phyloP scores from a whole-genome alignment of 2,797 vertebrate species.

The Lycodopsis pacificus region DNA sequence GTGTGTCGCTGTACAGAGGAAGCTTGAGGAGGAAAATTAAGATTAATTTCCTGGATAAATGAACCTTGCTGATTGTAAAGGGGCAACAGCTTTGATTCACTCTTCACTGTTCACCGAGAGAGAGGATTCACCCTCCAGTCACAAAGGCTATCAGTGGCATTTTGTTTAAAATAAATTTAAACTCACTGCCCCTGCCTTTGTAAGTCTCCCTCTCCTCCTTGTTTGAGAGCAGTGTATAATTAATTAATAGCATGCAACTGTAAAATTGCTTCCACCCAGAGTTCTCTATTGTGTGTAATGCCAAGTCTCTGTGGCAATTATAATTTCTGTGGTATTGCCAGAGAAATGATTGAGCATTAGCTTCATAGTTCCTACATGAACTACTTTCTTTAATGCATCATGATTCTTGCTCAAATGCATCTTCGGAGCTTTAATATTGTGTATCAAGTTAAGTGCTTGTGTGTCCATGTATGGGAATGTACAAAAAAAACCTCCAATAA shows the following conservation, averaged over 20 bases:
- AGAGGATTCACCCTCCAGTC: conserved; percentile 44
- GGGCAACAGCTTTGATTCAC: conserved; percentile 37
- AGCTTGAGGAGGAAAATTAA: conserved; percentile 59
- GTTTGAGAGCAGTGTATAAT: conserved; percentile 50
- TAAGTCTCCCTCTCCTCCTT: conserved; percentile 24
- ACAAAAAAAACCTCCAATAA: background rate
- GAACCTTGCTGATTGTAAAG: conserved; percentile 57
- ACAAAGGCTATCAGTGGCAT: conserved; percentile 55
- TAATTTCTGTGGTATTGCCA: conserved; percentile 47
- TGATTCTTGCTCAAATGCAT: conserved; percentile 20
- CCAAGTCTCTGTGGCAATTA: conserved; percentile 51
- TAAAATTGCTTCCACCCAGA: conserved; percentile 62
- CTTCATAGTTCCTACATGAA: conserved; percentile 32
- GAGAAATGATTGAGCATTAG: conserved; percentile 41
- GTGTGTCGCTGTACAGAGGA: conserved; percentile 46
- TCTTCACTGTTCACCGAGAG: conserved; percentile 34
- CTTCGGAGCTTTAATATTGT: conserved; percentile 7
- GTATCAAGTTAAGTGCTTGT: background rate
- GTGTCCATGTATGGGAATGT: background rate
- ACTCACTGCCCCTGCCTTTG: conserved; percentile 21
- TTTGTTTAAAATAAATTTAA: conserved; percentile 42
- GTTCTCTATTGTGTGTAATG: conserved; percentile 46
- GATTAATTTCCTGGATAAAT: conserved; percentile 72
- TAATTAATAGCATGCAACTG: conserved; percentile 64
- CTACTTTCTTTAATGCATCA: conserved; percentile 22